These are phyloP conservation scores for Drosophila tanythrix DNA, from an alignment of 2,888 invertebrate genomes.

Conservation along the genomic window DNA sequence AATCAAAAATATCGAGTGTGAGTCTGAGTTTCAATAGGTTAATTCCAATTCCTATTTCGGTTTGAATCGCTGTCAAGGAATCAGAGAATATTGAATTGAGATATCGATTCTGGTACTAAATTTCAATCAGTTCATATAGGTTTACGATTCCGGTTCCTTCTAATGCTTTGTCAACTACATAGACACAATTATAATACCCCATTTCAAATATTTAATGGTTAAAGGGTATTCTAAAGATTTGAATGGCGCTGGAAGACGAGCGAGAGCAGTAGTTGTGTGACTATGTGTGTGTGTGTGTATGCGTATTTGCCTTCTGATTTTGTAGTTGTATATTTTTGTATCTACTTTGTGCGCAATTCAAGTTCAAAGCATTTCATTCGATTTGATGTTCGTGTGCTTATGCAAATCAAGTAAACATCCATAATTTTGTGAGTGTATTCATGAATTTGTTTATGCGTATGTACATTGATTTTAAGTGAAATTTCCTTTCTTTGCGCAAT, in stretches of 20 bases:
- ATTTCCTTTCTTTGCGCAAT: conserved; percentile 25
- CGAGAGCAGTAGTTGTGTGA: conserved; percentile 9
- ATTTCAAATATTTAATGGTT: neutral
- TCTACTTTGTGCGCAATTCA: conserved; percentile 46
- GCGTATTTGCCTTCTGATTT: neutral
- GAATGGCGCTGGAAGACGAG: conserved; percentile 36
- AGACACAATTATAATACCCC: neutral
- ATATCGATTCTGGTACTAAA: neutral
- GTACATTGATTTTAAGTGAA: conserved; percentile 12
- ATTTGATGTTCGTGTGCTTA: conserved; percentile 27
- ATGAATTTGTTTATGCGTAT: conserved; percentile 8
- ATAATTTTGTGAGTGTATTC: conserved; percentile 9
- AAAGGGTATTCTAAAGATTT: conserved; percentile 17
- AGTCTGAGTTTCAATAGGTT: neutral
- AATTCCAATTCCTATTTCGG: neutral
- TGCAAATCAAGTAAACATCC: conserved; percentile 29
- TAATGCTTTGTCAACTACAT: neutral
- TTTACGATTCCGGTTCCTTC: neutral
- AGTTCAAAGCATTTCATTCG: conserved; percentile 47
- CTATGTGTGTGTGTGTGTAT: neutral
- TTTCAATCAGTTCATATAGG: neutral
- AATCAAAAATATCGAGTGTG: neutral
- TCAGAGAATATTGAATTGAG: neutral
- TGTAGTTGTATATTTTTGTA: conserved; percentile 3
- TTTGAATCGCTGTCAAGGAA: neutral